Evolutionary conservation across 2,888 invertebrate species (phyloP).

Genomic region (Eurytoma adleriae): DNA sequence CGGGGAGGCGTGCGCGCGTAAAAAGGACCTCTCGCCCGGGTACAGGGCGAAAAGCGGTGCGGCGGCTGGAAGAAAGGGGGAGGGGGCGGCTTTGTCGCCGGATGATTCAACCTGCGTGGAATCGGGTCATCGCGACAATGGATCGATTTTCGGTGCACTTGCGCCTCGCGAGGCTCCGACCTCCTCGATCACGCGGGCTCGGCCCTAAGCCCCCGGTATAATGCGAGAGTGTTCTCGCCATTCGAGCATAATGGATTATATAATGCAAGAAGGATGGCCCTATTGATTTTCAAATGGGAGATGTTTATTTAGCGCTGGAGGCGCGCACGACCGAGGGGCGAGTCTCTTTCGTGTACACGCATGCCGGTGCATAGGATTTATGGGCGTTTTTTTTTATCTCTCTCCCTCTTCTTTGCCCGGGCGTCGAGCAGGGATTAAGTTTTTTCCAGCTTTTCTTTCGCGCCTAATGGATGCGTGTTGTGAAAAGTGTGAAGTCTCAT

Average conservation of each 20-base stretch:
- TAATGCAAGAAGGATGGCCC: slow-evolving; percentile 51
- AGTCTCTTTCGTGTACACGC: slow-evolving; percentile 6
- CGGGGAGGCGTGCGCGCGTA: neutral
- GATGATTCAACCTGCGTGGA: slow-evolving; percentile 70
- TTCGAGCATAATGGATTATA: slow-evolving; percentile 57
- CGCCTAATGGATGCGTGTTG: slow-evolving; percentile 50
- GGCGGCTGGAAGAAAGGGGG: neutral
- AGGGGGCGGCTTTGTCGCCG: slow-evolving; percentile 41
- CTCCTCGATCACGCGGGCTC: slow-evolving; percentile 49
- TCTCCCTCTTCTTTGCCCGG: slow-evolving; percentile 20
- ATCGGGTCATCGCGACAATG: slow-evolving; percentile 69
- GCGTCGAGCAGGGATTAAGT: slow-evolving; percentile 47
- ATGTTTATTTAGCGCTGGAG: slow-evolving; percentile 54
- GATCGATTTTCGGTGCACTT: slow-evolving; percentile 71
- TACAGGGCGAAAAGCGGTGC: neutral
- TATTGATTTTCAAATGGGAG: slow-evolving; percentile 54
- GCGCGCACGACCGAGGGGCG: slow-evolving; percentile 31
- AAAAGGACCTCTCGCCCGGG: too few species aligned
- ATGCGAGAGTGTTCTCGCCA: slow-evolving; percentile 50
- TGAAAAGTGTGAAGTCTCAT: slow-evolving; percentile 47
- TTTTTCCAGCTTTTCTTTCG: slow-evolving; percentile 34
- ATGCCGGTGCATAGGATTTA: slow-evolving; percentile 35
- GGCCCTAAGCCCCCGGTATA: slow-evolving; percentile 52
- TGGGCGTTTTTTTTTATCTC: slow-evolving; percentile 39
- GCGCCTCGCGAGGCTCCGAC: slow-evolving; percentile 46